Conservation (phyloP, 1,140 invertebrate species). For the Drosophila sp. region DNA sequence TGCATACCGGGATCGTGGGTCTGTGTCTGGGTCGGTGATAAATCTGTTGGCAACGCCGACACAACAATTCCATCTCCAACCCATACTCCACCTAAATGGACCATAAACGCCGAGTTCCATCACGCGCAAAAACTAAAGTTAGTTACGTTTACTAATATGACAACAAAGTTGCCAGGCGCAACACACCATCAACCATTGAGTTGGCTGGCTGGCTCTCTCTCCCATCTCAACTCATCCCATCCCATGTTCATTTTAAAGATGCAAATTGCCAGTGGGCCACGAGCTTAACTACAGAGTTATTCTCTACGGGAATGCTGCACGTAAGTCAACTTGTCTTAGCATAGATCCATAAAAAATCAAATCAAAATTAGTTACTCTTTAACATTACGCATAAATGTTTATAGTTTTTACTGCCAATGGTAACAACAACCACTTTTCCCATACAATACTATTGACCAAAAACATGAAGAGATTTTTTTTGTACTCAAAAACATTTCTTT, state of each 20-base stretch:
- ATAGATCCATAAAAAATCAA: slow-evolving; percentile 1
- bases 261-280: slow-evolving; percentile 22
- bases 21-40: slow-evolving; percentile 58
- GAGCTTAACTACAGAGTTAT: background rate
- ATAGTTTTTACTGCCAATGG: background rate
- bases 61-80: slow-evolving; percentile 70
- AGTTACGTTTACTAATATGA: slow-evolving; percentile 78
- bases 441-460: too few relatives aligned
- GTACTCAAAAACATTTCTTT: too few relatives aligned
- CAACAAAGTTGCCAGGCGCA: slow-evolving; percentile 64
- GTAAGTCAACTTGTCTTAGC: background rate
- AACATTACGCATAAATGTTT: slow-evolving; percentile 3
- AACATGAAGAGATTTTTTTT: too few relatives aligned
- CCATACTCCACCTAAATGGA: slow-evolving; percentile 72
- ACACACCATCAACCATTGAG: background rate
- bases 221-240: too few relatives aligned
- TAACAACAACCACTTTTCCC: background rate
- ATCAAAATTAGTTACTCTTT: slow-evolving; percentile 3
- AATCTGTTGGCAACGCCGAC: slow-evolving; percentile 74
- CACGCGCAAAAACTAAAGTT: slow-evolving; percentile 79
- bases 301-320: background rate
- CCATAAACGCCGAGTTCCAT: slow-evolving; percentile 78
- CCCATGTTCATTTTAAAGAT: background rate
- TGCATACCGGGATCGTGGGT: background rate
- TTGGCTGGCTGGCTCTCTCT: background rate